Conservation (phyloP, 23 tunicate genomes). For the Clavelina lepadiformis region DNA sequence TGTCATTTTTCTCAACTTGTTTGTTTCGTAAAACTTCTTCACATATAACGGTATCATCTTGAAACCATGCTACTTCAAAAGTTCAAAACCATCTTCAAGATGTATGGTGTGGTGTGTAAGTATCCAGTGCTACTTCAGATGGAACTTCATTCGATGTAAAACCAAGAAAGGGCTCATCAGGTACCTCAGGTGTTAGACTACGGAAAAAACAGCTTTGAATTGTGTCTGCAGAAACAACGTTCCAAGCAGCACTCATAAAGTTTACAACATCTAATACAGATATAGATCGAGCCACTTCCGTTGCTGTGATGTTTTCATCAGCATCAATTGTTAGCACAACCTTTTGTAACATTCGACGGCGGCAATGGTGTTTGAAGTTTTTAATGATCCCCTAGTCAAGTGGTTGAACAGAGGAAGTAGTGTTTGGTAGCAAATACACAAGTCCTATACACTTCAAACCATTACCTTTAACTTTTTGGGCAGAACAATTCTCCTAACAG, state of each 20-base stretch:
- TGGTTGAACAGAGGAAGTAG: constrained; percentile 20
- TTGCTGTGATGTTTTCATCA: constrained; percentile 20
- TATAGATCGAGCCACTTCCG: constrained; percentile 13
- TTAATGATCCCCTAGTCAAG: constrained; percentile 30
- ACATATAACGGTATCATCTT: too few species aligned
- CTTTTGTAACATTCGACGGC: constrained; percentile 3
- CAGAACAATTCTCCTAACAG: constrained; percentile 20
- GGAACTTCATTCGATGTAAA: constrained; percentile 19
- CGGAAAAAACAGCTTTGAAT: constrained; percentile 30
- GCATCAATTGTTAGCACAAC: constrained; percentile 9
- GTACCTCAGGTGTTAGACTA: constrained; percentile 18
- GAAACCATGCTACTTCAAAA: too few species aligned
- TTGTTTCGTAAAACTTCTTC: too few species aligned
- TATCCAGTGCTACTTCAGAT: too few species aligned
- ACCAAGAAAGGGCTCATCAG: constrained; percentile 26
- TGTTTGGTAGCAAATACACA: constrained; percentile 26
- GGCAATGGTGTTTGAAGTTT: constrained; percentile 29
- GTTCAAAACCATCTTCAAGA: too few species aligned
- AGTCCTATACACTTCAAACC: constrained; percentile 1
- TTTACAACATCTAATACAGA: constrained; percentile 11
- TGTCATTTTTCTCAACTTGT: too few species aligned
- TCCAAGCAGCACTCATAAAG: constrained; percentile 19
- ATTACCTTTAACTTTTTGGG: constrained; percentile 6
- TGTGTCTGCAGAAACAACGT: constrained; percentile 5
- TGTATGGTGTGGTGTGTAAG: too few species aligned